Conservation (phyloP, 2,888 invertebrate species). For the Lottia scabra region DNA sequence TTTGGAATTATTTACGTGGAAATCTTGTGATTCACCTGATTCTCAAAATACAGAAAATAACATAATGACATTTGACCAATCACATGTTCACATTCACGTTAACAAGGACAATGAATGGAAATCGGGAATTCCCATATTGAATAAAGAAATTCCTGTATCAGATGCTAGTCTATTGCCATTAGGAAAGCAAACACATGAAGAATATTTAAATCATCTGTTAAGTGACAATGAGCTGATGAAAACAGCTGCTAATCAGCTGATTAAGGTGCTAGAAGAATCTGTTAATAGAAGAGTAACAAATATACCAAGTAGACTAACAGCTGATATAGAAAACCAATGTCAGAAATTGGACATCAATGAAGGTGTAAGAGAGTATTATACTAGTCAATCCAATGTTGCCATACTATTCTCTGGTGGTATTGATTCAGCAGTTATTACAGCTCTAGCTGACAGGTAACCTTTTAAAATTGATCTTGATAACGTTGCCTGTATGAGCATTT, state of each 20-base stretch:
- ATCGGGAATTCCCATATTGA: slow-evolving; percentile 16
- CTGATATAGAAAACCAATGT: background rate
- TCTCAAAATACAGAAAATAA: slow-evolving; percentile 26
- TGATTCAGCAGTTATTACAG: slow-evolving; percentile 92
- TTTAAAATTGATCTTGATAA: background rate
- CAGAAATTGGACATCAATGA: background rate
- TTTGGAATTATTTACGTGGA: slow-evolving; percentile 55
- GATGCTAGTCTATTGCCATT: background rate
- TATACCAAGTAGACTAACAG: slow-evolving; percentile 30
- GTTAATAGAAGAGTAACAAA: slow-evolving; percentile 53
- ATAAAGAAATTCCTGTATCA: background rate
- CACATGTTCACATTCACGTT: background rate
- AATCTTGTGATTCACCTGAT: slow-evolving; percentile 51
- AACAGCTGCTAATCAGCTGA: slow-evolving; percentile 52
- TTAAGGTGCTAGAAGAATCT: slow-evolving; percentile 59
- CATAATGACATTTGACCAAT: background rate
- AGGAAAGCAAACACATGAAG: background rate
- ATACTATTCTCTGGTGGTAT: slow-evolving; percentile 96
- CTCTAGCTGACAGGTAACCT: slow-evolving; percentile 79
- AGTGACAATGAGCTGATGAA: slow-evolving; percentile 26
- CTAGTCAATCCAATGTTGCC: slow-evolving; percentile 79
- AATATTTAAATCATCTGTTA: slow-evolving; percentile 20
- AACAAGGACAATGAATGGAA: background rate
- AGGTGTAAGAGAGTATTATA: slow-evolving; percentile 49
- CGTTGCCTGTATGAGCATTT: no score